Base-by-base conservation (phyloP, 2,888 invertebrate species). In the Caenorhabditis sinica region DNA sequence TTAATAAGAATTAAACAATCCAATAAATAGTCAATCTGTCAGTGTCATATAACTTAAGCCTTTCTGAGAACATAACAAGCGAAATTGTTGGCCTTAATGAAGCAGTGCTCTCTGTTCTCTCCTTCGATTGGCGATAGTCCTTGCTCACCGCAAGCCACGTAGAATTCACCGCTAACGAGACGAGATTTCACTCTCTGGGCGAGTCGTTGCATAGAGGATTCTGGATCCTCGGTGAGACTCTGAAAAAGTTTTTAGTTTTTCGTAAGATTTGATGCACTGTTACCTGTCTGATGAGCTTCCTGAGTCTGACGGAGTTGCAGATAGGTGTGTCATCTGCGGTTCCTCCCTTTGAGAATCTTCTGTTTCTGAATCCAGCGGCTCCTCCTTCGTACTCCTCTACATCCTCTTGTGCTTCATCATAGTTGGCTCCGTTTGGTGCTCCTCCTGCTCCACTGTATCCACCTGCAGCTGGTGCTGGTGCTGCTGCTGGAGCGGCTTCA, bases 71-170 rank as follows among this genome's bases (percentile, higher is more conserved):
- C 82, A 61, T 87, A 87, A 63, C 87, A 87, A 56, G 82, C 84
- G 58, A 87, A 87, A 8, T 71, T 82, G 56, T 74, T 74, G 49
- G 84, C 63, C 49, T 86, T 81, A 63, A 88, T 84, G 75, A 82
- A 86, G 73, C 87, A 88, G 69, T 88, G 87, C 58, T 88, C 87
- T 11, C 87, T 65, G 43, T 72, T 66, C 61, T 88, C 87, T 58
- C 83, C 86, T n/a, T 77, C 83, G 61, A 88, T 68, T 28, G 87
- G 87, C 15, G 83, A 76, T 43, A 88, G 72, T 69, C 87, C 87
- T 65, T 86, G 83, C 43, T 86, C 84, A 53, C 87, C 87, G 71
- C 87, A 88, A 30, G 87, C 87, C 23, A 88, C 87, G 80, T 88
- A 88, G 84, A 86, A 88, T 65, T 88, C 86, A 11, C 86, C 87